These are phyloP conservation scores for Acanthococcus lagerstroemiae DNA, from an alignment of 2,888 invertebrate genomes.

Conservation along the genomic window DNA sequence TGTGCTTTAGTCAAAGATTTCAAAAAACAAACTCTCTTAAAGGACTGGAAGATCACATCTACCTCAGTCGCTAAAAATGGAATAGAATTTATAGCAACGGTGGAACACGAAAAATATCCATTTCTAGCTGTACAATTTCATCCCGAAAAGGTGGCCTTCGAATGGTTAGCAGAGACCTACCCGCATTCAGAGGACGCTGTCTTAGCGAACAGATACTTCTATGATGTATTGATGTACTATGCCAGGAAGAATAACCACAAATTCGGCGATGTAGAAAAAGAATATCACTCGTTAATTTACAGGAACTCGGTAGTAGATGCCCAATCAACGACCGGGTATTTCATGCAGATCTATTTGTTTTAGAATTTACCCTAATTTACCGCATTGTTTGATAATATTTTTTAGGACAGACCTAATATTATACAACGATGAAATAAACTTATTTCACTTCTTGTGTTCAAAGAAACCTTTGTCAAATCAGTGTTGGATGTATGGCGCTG, in stretches of 20 bases:
- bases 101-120: slow-evolving; percentile 31
- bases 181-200: slow-evolving; percentile 21
- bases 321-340: too few relatives aligned
- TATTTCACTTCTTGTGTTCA: too few relatives aligned
- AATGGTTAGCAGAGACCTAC: slow-evolving; percentile 15
- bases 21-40: not conserved
- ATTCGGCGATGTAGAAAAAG: not conserved
- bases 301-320: not conserved
- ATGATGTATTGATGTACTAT: slow-evolving; percentile 23
- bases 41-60: slow-evolving; percentile 1
- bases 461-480: too few relatives aligned
- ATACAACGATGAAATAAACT: too few relatives aligned
- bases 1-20: not conserved
- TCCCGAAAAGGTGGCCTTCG: slow-evolving; percentile 32
- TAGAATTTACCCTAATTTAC: too few relatives aligned
- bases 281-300: not conserved
- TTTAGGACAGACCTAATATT: too few relatives aligned
- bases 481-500: too few relatives aligned
- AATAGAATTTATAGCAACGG: slow-evolving; percentile 28
- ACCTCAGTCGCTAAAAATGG: not conserved
- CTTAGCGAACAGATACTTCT: slow-evolving; percentile 25
- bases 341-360: too few relatives aligned
- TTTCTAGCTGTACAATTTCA: slow-evolving; percentile 33
- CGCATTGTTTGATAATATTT: too few relatives aligned
- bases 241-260: slow-evolving; percentile 18